These are phyloP conservation scores for Cephus pygmeus DNA, from an alignment of 2,888 invertebrate species.

Conservation along the genomic window DNA sequence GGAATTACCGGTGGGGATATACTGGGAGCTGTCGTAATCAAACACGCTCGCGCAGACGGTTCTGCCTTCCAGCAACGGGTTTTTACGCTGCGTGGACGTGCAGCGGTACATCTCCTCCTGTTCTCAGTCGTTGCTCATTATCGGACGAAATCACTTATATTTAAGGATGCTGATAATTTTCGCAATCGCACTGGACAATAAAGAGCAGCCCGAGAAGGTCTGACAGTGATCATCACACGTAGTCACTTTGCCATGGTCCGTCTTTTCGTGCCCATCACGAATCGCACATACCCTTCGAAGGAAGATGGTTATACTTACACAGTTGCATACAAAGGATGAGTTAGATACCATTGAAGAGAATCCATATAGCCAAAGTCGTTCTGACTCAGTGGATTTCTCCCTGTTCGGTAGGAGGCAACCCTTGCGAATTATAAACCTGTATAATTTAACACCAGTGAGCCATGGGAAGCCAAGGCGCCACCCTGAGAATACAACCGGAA, in stretches of 20 bases:
- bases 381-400: background rate
- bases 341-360: background rate
- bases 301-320: background rate
- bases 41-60: constrained; percentile 15
- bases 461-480: background rate
- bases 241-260: background rate
- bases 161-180: background rate
- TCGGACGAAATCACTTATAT: background rate
- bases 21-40: constrained; percentile 53
- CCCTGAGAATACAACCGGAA: constrained; percentile 12
- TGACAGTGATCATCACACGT: background rate
- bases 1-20: constrained; percentile 53
- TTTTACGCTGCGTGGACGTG: background rate
- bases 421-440: constrained; percentile 63
- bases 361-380: background rate
- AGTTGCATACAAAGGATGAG: background rate
- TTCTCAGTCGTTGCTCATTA: background rate
- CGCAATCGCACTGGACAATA: background rate
- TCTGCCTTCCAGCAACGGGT: background rate
- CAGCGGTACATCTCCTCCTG: background rate
- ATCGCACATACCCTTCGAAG: background rate
- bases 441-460: constrained; percentile 60
- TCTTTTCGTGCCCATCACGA: background rate
- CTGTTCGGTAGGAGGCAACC: constrained; percentile 2
- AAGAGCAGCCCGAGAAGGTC: background rate